Evolutionary conservation across 2,113 vertebrate species (phyloP).

Genomic region (Cyanistes caeruleus): DNA sequence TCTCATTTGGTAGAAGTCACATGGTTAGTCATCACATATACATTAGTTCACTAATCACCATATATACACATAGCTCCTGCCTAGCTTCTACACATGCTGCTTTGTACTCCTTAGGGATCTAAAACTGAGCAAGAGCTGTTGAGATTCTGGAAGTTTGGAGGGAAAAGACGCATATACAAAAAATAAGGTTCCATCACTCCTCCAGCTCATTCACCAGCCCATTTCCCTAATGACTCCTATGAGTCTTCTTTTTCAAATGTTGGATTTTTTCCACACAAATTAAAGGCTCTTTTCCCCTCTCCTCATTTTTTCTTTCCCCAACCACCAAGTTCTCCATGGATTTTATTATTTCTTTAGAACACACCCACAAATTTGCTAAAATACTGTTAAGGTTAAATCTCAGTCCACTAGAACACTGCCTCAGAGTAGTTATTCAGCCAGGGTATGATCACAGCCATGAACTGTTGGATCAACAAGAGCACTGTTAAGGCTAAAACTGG

Average conservation of each 20-base stretch:
- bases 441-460: not conserved
- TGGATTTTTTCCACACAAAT: not conserved
- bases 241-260: not conserved
- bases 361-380: not conserved
- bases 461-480: not conserved
- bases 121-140: not conserved
- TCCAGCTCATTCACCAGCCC: not conserved
- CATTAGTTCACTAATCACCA: not conserved
- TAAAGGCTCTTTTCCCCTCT: not conserved
- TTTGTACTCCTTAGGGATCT: not conserved
- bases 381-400: not conserved
- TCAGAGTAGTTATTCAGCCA: not conserved
- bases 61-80: not conserved
- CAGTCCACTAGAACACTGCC: not conserved
- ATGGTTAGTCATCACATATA: not conserved
- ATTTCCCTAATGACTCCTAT: not conserved
- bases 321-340: not conserved
- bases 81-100: not conserved
- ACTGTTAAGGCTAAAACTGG: not conserved
- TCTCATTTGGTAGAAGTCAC: not conserved
- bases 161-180: not conserved
- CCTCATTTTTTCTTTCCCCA: not conserved
- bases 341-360: not conserved
- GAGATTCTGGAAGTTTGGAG: not conserved
- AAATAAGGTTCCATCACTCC: not conserved